These are phyloP conservation scores for Caerostris extrusa DNA, from an alignment of 1,140 invertebrate species.

Conservation along the genomic window DNA sequence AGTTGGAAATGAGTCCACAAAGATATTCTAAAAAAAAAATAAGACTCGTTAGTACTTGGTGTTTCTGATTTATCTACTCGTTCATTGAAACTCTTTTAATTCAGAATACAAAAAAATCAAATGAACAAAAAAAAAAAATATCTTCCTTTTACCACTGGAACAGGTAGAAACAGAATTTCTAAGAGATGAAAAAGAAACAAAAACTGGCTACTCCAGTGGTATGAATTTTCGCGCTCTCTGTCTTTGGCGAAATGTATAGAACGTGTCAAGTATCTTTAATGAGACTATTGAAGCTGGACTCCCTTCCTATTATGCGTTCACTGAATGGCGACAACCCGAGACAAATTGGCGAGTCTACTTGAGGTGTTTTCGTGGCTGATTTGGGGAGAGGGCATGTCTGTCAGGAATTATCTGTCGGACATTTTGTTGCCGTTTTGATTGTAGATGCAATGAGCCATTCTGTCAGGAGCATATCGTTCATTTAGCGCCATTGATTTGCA, in stretches of 20 bases:
- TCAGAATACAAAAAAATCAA: too few relatives aligned
- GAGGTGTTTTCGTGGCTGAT: not conserved
- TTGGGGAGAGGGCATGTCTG: not conserved
- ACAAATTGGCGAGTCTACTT: not conserved
- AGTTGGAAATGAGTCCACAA: too few relatives aligned
- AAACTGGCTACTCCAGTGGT: not conserved
- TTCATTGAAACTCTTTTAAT: not conserved
- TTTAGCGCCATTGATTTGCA: too few relatives aligned
- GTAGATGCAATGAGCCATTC: too few relatives aligned
- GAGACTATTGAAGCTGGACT: constrained; percentile 30
- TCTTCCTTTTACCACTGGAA: not conserved
- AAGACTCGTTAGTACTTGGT: too few relatives aligned
- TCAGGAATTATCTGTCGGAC: not conserved
- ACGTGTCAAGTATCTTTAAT: constrained; percentile 41
- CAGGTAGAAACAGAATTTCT: not conserved
- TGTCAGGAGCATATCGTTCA: too few relatives aligned
- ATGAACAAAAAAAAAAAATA: too few relatives aligned
- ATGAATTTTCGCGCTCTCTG: constrained; percentile 11
- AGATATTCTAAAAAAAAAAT: too few relatives aligned
- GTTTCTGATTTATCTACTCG: too few relatives aligned
- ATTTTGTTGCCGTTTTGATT: too few relatives aligned
- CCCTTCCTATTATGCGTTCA: not conserved
- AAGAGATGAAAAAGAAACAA: too few relatives aligned
- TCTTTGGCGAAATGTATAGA: constrained; percentile 32
- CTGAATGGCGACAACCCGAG: not conserved